Evolutionary conservation across 2,797 vertebrate genomes (phyloP).

Genomic region (Discoglossus pictus): DNA sequence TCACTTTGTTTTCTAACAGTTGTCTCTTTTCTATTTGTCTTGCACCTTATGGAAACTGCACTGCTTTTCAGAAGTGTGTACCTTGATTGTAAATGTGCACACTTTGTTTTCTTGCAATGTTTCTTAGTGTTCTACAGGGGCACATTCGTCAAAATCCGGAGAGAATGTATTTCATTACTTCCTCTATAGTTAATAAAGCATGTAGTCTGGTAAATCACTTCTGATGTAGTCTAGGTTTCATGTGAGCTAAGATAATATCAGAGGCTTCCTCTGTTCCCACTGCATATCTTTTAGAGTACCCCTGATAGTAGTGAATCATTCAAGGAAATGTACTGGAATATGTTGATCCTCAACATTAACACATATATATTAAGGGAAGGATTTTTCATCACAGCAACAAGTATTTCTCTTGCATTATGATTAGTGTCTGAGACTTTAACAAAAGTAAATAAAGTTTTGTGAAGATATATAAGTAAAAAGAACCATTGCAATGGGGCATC

Average conservation of each 20-base stretch:
- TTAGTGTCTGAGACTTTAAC: too few species aligned
- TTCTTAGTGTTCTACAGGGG: conserved; percentile 23
- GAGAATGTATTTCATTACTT: conserved; percentile 27
- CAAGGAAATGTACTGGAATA: conserved; percentile 19
- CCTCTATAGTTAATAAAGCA: conserved; percentile 38
- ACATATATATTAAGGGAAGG: too few species aligned
- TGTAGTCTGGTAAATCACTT: conserved; percentile 31
- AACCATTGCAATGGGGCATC: too few species aligned
- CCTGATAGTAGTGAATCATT: conserved; percentile 23
- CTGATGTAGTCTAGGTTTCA: conserved; percentile 12
- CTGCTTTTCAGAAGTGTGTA: background rate
- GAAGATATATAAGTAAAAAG: too few species aligned
- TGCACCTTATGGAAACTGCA: too few species aligned
- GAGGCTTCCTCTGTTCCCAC: conserved; percentile 16
- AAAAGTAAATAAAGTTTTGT: too few species aligned
- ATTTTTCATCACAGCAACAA: too few species aligned
- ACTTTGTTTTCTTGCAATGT: conserved; percentile 10
- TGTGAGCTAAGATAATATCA: conserved; percentile 32
- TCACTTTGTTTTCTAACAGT: background rate
- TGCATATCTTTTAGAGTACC: conserved; percentile 16
- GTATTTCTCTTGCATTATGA: too few species aligned
- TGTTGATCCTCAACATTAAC: conserved; percentile 37
- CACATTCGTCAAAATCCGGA: conserved; percentile 15
- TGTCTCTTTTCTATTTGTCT: too few species aligned
- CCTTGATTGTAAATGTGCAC: background rate